These are phyloP conservation scores for Characodon lateralis DNA, from an alignment of 2,797 vertebrate genomes.

Conservation along the genomic window DNA sequence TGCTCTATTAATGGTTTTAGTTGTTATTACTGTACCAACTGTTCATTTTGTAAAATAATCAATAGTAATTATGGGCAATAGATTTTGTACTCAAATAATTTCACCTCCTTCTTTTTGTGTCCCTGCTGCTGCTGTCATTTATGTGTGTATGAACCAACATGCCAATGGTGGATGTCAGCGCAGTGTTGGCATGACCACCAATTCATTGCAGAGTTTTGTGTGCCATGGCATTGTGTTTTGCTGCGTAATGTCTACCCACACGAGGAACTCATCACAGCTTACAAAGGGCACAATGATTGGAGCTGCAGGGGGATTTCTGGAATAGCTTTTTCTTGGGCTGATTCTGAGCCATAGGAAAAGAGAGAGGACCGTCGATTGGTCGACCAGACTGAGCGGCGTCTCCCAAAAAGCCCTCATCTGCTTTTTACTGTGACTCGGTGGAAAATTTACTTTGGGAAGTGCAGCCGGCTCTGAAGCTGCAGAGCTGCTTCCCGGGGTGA, in stretches of 20 bases:
- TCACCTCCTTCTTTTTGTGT: slow-evolving; percentile 38
- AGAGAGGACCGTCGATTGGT: slow-evolving; percentile 38
- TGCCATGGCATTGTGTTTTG: slow-evolving; percentile 44
- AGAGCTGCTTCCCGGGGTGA: slow-evolving; percentile 56
- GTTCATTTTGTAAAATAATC: slow-evolving; percentile 19
- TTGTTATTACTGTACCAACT: slow-evolving; percentile 2
- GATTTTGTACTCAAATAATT: slow-evolving; percentile 27
- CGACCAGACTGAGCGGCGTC: slow-evolving; percentile 10
- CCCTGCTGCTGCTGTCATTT: slow-evolving; percentile 50
- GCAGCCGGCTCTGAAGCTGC: slow-evolving; percentile 21
- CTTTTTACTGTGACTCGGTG: slow-evolving; percentile 56
- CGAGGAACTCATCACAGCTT: slow-evolving; percentile 54
- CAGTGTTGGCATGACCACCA: slow-evolving; percentile 18
- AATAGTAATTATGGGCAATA: not conserved
- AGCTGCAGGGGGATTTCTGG: slow-evolving; percentile 39
- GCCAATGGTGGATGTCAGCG: slow-evolving; percentile 25
- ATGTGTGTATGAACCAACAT: slow-evolving; percentile 25
- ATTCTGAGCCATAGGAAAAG: slow-evolving; percentile 27
- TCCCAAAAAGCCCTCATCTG: slow-evolving; percentile 39
- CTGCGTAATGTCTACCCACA: slow-evolving; percentile 46
- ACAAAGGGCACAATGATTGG: slow-evolving; percentile 45
- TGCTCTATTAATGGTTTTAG: slow-evolving; percentile 1
- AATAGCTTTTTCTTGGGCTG: slow-evolving; percentile 46
- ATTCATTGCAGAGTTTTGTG: slow-evolving; percentile 36
- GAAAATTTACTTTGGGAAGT: slow-evolving; percentile 44